Evolutionary conservation across 2,797 vertebrate species (phyloP), one percentile per base, ranked within the genome.

Genomic region (Cryptoprocta ferox): DNA sequence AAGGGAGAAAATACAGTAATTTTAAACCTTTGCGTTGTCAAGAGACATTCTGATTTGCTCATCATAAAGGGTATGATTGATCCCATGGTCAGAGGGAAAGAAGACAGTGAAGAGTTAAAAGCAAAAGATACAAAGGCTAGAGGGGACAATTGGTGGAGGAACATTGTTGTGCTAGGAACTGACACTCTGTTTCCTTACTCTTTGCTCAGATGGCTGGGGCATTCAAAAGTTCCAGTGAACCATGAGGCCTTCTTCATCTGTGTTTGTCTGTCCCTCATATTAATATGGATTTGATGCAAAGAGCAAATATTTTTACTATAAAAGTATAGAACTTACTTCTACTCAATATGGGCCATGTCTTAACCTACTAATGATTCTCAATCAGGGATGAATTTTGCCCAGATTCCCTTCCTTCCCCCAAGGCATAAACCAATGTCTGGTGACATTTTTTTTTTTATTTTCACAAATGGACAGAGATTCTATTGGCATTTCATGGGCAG

Each of bases 1-100:
- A 78, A 96, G 63, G 50, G 59, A 89, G 21, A 96, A 70, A 94
- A 89, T 53, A 65, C 4, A 79, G n/a, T 42, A 24, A 83, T 16
- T 89, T 92, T 78, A 91, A 80, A 83, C 2, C 10, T 93, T 89
- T 66, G n/a, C 37, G 66, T 48, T 79, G 16, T 80, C 35, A 86
- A 61, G 39, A 96, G n/a, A 78, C 87, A 86, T 83, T 80, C 66
- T 92, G 16, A 91, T 73, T 82, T 93, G 71, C 39, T 85, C 82
- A 50, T 26, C 32, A 61, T 75, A 63, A 65, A 92, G 78, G 45
- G 95, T 28, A 91, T 4, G 42, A 65, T 63, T n/a, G 18, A n/a
- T 48, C 81, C 45, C 68, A 93, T 0, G 21, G 14, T n/a, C 4
- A 37, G 26, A 2, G 18, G 39, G 35, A 39, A 91, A 78, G 32